Evolutionary conservation across 2,888 invertebrate species (phyloP).

Genomic region (Drosophila falleni): DNA sequence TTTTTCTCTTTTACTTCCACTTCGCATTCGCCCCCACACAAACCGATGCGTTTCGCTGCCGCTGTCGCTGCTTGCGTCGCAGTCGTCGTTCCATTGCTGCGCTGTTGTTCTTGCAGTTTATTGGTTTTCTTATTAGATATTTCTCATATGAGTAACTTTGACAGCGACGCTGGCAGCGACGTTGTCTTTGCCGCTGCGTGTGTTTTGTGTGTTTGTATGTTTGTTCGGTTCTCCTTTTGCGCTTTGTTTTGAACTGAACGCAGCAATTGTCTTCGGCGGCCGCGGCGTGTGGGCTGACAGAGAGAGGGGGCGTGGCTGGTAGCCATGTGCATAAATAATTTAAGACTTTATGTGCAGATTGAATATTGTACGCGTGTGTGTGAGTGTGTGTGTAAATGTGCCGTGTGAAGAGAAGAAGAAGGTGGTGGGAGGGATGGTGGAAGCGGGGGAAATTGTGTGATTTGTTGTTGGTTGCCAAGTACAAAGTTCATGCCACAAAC

Average conservation of each 20-base stretch:
- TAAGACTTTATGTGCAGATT: conserved; percentile 39
- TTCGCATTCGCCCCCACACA: conserved; percentile 72
- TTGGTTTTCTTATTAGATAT: conserved; percentile 74
- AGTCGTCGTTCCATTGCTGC: conserved; percentile 6
- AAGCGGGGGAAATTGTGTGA: background rate
- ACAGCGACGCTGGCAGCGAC: conserved; percentile 28
- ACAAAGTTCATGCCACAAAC: conserved; percentile 44
- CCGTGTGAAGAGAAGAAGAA: background rate
- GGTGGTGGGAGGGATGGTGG: background rate
- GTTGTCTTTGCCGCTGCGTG: conserved; percentile 6
- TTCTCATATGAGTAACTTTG: conserved; percentile 59
- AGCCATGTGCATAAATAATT: conserved; percentile 61
- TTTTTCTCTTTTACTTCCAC: conserved; percentile 66
- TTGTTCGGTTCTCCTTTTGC: conserved; percentile 37
- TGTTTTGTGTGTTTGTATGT: conserved; percentile 4
- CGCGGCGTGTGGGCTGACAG: conserved; percentile 28
- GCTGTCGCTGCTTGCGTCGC: conserved; percentile 43
- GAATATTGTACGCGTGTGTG: conserved; percentile 24
- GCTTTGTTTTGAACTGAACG: conserved; percentile 28
- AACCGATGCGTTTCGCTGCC: conserved; percentile 49
- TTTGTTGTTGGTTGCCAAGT: conserved; percentile 30
- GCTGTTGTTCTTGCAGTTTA: conserved; percentile 60
- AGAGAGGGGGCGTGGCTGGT: conserved; percentile 45
- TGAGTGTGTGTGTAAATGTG: background rate
- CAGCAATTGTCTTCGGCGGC: conserved; percentile 36